Percentiles rank a stretch among this genome's conserved stretches.
Conservation (phyloP, 1,140 invertebrate genomes). For the Neodiprion fabricii region DNA sequence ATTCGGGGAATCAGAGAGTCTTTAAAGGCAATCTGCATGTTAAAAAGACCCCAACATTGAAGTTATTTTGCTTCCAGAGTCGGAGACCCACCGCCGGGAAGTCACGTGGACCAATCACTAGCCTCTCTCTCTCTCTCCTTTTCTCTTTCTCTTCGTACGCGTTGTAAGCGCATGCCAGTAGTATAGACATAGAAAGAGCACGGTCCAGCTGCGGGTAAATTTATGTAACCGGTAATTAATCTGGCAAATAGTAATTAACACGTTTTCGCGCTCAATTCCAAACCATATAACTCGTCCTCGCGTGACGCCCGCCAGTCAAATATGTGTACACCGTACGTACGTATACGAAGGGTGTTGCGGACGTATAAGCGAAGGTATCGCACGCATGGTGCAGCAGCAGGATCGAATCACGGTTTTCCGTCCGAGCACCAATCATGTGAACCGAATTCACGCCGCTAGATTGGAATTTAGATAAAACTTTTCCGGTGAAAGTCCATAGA, state of each 20-base stretch:
- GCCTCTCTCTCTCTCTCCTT: conserved; percentile 31
- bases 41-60: conserved; percentile 58
- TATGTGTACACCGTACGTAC: no score
- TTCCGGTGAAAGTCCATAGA: no score
- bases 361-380: no score
- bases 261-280: conserved; percentile 15
- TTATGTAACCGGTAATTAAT: conserved; percentile 39
- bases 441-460: no score
- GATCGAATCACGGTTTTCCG: no score
- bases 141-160: conserved; percentile 24
- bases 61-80: conserved; percentile 26
- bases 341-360: no score
- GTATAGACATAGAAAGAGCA: neutral
- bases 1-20: conserved; percentile 52
- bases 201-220: conserved; percentile 19
- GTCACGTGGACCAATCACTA: conserved; percentile 23
- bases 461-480: no score
- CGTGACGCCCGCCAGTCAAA: neutral
- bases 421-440: no score
- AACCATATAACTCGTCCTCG: conserved; percentile 9
- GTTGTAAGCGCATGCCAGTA: neutral
- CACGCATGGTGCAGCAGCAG: no score
- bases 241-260: conserved; percentile 34
- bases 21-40: conserved; percentile 60
- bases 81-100: conserved; percentile 42